Base-by-base conservation (phyloP, 2,797 vertebrate genomes). In the Melanotaenia maccullochi region DNA sequence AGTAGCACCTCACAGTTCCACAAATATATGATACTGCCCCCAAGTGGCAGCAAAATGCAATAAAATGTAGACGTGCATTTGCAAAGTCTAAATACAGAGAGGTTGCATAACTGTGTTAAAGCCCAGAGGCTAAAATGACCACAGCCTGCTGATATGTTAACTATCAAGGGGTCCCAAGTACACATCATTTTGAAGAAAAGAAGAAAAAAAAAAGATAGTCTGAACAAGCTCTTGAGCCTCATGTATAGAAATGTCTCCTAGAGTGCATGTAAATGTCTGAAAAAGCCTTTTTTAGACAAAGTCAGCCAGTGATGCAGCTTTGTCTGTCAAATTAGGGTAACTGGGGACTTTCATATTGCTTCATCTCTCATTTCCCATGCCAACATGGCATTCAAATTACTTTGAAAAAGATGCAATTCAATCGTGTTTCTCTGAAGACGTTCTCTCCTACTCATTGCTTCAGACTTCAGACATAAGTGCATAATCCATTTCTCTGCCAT, bases 391-490 rank as follows among this genome's bases (percentile, higher is more conserved):
- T 67, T 44, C 69, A 13, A 65, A 68, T 61, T 36, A 73, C 57
- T 44, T 51, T 22, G n/a, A 24, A 4, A 24, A 61, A 11, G 20
- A 47, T 30, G 1, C 8, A 47, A 30, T 16, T 14, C 28, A 20
- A 22, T n/a, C 42, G 13, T 11, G 28, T 49, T 49, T 33, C 42
- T 49, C 22, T 49, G 20, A 49, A 65, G 59, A 83, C 55, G 60
- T 47, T 52, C 12, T 58, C 42, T 76, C 22, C n/a, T 54, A 54
- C 61, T 65, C 68, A 67, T 78, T 40, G 38, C 59, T 71, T 66
- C 65, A 64, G 36, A 79, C 63, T 73, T 79, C 62, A 62, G 11
- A 75, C 68, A 84, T 11, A 33, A 68, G 51, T 60, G 52, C 60
- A 54, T 71, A 85, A 78, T 55, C 76, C 35, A 80, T 52, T 57